phyloP scores from a whole-genome alignment of 1,140 invertebrate genomes.

The Philotrypesis tridentata region DNA sequence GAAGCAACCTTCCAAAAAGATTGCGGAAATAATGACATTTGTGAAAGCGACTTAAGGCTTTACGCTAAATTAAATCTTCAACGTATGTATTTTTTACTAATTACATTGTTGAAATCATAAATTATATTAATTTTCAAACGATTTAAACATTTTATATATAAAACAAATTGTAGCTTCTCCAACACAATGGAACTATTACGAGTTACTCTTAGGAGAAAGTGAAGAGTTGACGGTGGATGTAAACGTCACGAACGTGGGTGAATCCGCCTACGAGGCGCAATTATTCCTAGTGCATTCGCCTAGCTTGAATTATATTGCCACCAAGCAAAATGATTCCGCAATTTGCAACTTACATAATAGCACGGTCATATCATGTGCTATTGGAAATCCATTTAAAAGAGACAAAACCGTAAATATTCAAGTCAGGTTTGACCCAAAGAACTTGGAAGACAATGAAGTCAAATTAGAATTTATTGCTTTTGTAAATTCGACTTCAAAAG shows the following conservation, averaged over 20 bases:
- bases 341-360: conserved; percentile 84
- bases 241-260: conserved; percentile 84
- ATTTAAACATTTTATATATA: conserved; percentile 8
- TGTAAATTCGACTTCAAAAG: conserved; percentile 91
- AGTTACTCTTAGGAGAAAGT: conserved; percentile 81
- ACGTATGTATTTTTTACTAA: conserved; percentile 61
- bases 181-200: conserved; percentile 66
- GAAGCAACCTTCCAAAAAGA: conserved; percentile 93
- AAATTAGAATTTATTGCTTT: conserved; percentile 83
- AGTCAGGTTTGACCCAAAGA: conserved; percentile 87
- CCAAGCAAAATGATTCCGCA: conserved; percentile 73
- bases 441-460: conserved; percentile 80
- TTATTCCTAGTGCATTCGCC: conserved; percentile 87
- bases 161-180: conserved; percentile 56
- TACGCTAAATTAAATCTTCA: conserved; percentile 79
- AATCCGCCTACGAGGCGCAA: conserved; percentile 93
- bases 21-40: conserved; percentile 92
- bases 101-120: not conserved
- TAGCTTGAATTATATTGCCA: conserved; percentile 86
- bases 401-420: conserved; percentile 77
- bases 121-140: not conserved
- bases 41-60: conserved; percentile 88
- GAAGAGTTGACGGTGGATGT: conserved; percentile 86
- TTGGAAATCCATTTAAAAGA: conserved; percentile 92
- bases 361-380: conserved; percentile 84